phyloP scores from a whole-genome alignment of 2,797 vertebrate genomes.

The Florisuga fusca region DNA sequence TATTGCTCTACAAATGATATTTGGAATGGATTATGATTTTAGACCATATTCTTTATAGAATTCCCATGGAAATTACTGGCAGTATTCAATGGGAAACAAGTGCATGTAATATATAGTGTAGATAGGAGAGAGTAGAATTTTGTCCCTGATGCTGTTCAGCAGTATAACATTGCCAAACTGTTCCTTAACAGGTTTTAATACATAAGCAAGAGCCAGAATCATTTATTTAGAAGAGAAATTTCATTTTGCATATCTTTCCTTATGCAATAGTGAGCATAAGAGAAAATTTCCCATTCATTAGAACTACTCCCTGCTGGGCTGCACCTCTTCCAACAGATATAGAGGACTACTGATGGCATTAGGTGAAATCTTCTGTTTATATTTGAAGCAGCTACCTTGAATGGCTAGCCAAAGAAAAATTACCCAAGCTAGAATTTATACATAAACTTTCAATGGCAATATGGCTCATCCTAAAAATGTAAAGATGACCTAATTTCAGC shows the following conservation, averaged over 20 bases:
- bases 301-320: background rate
- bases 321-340: background rate
- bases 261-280: background rate
- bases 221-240: background rate
- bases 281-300: background rate
- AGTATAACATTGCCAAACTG: background rate
- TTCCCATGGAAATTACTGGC: background rate
- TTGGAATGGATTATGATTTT: background rate
- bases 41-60: background rate
- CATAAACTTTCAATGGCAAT: background rate
- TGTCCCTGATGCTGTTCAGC: background rate
- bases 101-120: background rate
- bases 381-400: background rate
- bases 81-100: background rate
- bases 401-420: background rate
- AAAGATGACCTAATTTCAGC: background rate
- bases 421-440: background rate
- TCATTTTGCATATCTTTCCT: background rate
- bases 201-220: background rate
- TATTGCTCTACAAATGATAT: constrained; percentile 16
- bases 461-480: background rate
- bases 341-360: background rate
- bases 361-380: background rate
- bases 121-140: background rate
- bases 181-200: background rate